Percentiles rank a stretch among this genome's conserved stretches.
These are phyloP conservation scores for Manis javanica DNA, from an alignment of 2,797 vertebrate species.

Conservation along the genomic window DNA sequence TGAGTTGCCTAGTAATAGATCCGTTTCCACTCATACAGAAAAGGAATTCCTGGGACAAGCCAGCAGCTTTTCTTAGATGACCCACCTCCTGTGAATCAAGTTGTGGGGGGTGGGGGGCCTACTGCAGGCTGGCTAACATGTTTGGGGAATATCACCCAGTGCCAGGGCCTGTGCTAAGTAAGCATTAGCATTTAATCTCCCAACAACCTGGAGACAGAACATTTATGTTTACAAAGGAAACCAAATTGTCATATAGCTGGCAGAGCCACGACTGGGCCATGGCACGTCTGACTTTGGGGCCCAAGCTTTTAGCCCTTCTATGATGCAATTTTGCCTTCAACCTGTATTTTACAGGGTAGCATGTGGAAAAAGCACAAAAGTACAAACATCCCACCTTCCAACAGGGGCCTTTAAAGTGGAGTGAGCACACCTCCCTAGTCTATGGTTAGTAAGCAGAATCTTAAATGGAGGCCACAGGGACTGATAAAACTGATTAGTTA, in stretches of 20 bases:
- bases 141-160: neutral
- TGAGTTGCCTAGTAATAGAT: constrained; percentile 63
- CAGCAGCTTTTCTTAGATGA: constrained; percentile 32
- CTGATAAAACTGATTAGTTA: too few relatives aligned
- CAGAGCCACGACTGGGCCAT: neutral
- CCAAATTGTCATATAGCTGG: neutral
- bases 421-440: neutral
- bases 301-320: neutral
- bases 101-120: neutral
- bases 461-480: neutral
- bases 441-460: neutral
- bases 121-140: neutral
- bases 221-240: neutral
- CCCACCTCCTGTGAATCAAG: constrained; percentile 42
- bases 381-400: neutral
- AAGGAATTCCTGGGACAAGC: constrained; percentile 41
- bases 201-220: neutral
- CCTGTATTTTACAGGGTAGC: neutral
- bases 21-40: constrained; percentile 6
- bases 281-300: rapidly evolving
- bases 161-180: neutral
- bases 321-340: neutral
- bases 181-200: neutral
- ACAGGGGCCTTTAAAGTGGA: neutral
- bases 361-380: neutral